These are phyloP conservation scores for Pseudococcus longispinus DNA, from an alignment of 2,888 invertebrate species.

Conservation along the genomic window DNA sequence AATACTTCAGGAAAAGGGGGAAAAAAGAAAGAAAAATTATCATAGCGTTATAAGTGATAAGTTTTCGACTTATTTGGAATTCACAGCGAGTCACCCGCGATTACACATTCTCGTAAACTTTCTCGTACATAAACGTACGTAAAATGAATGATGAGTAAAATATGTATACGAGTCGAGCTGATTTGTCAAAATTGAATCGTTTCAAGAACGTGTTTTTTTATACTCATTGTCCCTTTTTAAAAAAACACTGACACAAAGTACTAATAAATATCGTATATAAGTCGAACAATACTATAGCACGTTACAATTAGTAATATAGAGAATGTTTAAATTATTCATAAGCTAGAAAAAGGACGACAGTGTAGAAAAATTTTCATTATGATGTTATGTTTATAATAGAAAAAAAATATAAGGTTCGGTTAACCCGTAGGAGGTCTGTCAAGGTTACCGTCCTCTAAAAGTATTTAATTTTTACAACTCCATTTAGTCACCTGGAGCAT, in stretches of 20 bases:
- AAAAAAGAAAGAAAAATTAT: not conserved
- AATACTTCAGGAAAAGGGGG: no score
- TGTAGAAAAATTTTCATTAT: conserved; percentile 22
- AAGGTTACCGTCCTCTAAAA: conserved; percentile 20
- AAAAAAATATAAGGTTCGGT: not conserved
- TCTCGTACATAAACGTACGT: not conserved
- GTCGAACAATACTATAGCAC: not conserved
- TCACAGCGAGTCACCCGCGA: not conserved
- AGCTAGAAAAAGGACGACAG: not conserved
- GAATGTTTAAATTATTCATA: conserved; percentile 35
- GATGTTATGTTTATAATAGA: conserved; percentile 18
- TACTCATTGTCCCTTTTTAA: not conserved
- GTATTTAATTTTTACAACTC: conserved; percentile 38
- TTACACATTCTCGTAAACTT: not conserved
- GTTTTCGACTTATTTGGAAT: conserved; percentile 12
- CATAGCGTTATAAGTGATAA: not conserved
- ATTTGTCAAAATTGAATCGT: conserved; percentile 5
- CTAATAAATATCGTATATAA: conserved; percentile 29
- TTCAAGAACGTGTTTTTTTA: not conserved
- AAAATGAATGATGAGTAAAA: not conserved
- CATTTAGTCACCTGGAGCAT: conserved; percentile 39
- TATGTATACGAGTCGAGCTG: not conserved
- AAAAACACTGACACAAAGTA: conserved; percentile 15
- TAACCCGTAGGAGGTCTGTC: conserved; percentile 38
- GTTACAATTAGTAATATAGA: conserved; percentile 22